phyloP scores from a whole-genome alignment of 2,797 vertebrate genomes.

The Dryobates pubescens region DNA sequence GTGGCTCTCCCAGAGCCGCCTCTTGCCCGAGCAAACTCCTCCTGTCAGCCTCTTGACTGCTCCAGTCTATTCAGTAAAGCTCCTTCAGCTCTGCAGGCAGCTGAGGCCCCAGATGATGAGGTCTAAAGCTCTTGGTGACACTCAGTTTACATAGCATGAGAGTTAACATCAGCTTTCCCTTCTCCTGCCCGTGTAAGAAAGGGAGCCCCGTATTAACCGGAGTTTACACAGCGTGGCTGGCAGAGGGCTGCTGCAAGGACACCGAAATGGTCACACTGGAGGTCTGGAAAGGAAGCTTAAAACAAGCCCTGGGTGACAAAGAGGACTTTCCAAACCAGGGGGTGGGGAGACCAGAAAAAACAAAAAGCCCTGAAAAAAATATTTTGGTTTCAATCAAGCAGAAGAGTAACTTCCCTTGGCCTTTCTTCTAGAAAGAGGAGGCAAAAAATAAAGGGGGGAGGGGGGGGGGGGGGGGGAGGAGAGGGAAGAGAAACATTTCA shows the following conservation, averaged over 20 bases:
- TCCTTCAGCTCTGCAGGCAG: neutral
- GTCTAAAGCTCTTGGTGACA: conserved; percentile 23
- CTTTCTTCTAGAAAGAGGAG: neutral
- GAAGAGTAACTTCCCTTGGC: neutral
- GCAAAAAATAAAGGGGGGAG: too few species aligned
- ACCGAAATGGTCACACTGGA: accelerated
- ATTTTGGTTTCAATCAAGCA: conserved; percentile 34
- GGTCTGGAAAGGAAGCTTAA: conserved; percentile 17
- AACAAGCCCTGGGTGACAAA: neutral
- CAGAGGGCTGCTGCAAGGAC: conserved; percentile 36
- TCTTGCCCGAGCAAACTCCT: accelerated
- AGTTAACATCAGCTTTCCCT: conserved; percentile 2
- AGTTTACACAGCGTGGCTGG: conserved; percentile 61
- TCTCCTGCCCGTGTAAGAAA: neutral
- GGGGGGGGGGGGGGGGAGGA: accelerated
- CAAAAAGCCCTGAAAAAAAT: neutral
- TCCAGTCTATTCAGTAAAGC: conserved; percentile 1
- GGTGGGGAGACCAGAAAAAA: too few species aligned
- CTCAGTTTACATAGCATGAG: conserved; percentile 38
- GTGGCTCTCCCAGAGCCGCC: neutral
- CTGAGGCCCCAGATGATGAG: neutral
- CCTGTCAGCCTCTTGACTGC: neutral
- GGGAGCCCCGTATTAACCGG: neutral
- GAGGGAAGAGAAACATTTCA: neutral
- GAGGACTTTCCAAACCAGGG: neutral